A percentile compares a stretch with the other conserved stretches of the same genome.
These are phyloP conservation scores for Drosophila saltans DNA, from an alignment of 1,140 invertebrate species.

Conservation along the genomic window DNA sequence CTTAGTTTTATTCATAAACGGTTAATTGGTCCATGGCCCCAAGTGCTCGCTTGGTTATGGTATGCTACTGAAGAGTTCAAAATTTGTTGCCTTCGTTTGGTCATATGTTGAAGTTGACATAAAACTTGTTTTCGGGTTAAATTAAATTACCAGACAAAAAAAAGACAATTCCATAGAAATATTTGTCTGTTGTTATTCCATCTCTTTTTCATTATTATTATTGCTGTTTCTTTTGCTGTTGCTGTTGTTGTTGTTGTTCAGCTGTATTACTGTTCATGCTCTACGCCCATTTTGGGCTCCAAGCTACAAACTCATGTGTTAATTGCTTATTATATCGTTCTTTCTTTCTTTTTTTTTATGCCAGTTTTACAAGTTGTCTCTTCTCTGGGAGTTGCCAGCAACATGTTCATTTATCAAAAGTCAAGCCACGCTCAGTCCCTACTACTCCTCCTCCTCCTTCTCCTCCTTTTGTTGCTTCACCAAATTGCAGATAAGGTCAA, in stretches of 20 bases:
- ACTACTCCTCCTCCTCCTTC: neutral
- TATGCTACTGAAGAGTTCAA: conserved; percentile 37
- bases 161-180: conserved; percentile 72
- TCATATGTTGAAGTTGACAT: conserved; percentile 57
- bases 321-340: conserved; percentile 80
- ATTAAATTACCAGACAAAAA: conserved; percentile 72
- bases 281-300: conserved; percentile 44
- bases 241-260: conserved; percentile 34
- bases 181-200: conserved; percentile 34
- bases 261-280: conserved; percentile 34
- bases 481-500: conserved; percentile 78
- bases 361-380: conserved; percentile 57
- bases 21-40: conserved; percentile 59
- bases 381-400: conserved; percentile 49
- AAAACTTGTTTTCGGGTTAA: conserved; percentile 73
- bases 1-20: conserved; percentile 25
- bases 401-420: conserved; percentile 80
- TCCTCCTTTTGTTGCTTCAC: conserved; percentile 10
- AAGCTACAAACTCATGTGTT: conserved; percentile 59
- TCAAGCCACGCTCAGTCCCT: conserved; percentile 70
- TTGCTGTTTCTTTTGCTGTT: conserved; percentile 39
- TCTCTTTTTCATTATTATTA: conserved; percentile 36
- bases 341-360: conserved; percentile 53
- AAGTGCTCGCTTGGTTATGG: neutral
- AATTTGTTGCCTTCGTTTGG: conserved; percentile 33